Evolutionary conservation across 2,888 invertebrate species (phyloP), one percentile per base, ranked within the genome.

Genomic region (Drosophila hawaiiensis): DNA sequence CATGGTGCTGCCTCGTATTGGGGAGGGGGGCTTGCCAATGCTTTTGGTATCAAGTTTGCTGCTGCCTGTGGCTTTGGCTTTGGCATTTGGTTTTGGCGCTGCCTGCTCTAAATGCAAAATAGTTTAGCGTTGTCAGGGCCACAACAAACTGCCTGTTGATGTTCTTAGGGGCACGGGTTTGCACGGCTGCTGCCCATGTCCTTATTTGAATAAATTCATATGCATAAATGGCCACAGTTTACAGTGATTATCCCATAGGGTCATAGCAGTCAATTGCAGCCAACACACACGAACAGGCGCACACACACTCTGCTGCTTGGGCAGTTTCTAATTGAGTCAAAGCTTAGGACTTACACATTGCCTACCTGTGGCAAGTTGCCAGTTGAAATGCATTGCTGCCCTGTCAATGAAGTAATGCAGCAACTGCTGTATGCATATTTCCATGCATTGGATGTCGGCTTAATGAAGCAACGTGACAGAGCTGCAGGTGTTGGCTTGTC

Each of bases 141-240:
- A 88, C 80, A 90, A 90, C 83, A 90, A 90, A 81, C 81, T 86
- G 70, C 62, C 75, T 61, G 68, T 53, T 63, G 54, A 41, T 39
- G 56, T 56, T 39, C 31, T 53, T 7, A 7, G 7, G 14, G 4
- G 22, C 7, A 1, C 35, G 62, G 58, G 12, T 67, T 28, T 39
- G 19, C 39, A n/a, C n/a, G 35, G 37, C 47, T 31, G 37, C 28
- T 43, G 63, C 37, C 59, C 58, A 58, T 74, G 63, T 67, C 49
- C 73, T 78, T 78, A 87, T 91, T 91, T 87, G 73, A 87, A 87
- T 90, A 87, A 84, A 86, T 90, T 78, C 84, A 89, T 89, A 91
- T 87, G 78, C 89, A 90, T 86, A 89, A 89, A 89, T 82, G 77
- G 66, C 66, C 80, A 62, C 71, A 80, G 75, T 68, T 78, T 80